A percentile compares a stretch with the other conserved stretches of the same genome.
phyloP scores from a whole-genome alignment of 2,113 vertebrate species.

The Sigmodon hispidus region DNA sequence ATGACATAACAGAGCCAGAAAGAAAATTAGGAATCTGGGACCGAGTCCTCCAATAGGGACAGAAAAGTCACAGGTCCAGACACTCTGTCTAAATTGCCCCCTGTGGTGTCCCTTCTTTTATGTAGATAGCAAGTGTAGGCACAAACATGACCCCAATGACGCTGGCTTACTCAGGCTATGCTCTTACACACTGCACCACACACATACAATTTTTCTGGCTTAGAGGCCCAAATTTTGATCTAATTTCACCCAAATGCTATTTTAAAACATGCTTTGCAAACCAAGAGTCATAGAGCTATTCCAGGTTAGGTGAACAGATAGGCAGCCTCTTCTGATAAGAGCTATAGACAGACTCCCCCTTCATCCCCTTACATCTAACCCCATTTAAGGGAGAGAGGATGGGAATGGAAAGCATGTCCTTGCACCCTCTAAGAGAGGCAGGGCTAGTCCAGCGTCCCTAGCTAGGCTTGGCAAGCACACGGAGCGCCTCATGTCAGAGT shows the following conservation, averaged over 20 bases:
- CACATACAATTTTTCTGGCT: not conserved
- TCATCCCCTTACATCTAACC: not conserved
- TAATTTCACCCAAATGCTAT: not conserved
- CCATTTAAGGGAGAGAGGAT: not conserved
- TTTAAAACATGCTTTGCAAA: conserved; percentile 7
- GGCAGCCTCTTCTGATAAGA: not conserved
- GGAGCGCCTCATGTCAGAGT: not conserved
- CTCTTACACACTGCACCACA: not conserved
- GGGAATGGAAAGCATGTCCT: not conserved
- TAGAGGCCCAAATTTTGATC: not conserved
- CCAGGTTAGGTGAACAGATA: not conserved
- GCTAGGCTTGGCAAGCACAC: not conserved
- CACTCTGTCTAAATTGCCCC: not conserved
- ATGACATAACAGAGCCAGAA: not conserved
- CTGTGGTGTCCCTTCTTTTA: not conserved
- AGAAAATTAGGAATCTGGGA: not conserved
- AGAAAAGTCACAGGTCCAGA: not conserved
- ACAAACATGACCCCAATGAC: not conserved
- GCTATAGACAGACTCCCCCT: fast-evolving
- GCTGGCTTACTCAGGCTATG: not conserved
- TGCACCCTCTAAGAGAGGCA: not conserved
- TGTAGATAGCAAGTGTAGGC: not conserved
- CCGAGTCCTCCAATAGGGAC: not conserved
- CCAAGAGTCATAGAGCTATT: not conserved
- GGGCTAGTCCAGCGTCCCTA: not conserved